Base-by-base conservation (phyloP, 2,888 invertebrate species). In the Seira ritae region DNA sequence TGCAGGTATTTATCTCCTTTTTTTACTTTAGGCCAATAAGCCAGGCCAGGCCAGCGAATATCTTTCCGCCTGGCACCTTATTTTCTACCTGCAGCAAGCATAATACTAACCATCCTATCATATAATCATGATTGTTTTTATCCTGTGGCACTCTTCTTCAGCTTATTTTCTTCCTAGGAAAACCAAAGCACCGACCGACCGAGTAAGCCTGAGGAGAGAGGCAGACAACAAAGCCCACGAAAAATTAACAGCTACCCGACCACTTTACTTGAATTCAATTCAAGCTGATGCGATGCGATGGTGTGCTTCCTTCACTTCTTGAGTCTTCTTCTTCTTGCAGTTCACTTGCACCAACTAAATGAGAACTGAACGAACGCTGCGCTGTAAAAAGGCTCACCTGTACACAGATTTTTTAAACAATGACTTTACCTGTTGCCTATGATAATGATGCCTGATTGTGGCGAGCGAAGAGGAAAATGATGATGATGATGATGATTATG, bases 191-290 rank as follows among this genome's bases (percentile, higher is more conserved):
- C n/a, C n/a, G n/a, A n/a, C n/a, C n/a, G n/a, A n/a, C n/a, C n/a
- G 31, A 31, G 31, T 31, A 31, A 31, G 20, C 68, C 66, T 23
- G 15, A 67, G 15, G 67, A 68, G 24, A 71, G 17, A 71, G 17
- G n/a, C 55, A 71, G 71, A 71, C 71, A 71, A 71, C 71, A 71
- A 71, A 71, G 71, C 50, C 71, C 24, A 70, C 37, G 50, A 15
- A 55, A 71, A 71, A 55, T 55, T 55, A 55, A 71, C 71, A 71
- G 55, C 71, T 71, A 71, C 55, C 71, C 71, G 71, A 55, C 71
- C 23, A 55, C n/a, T 42, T 42, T 3, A n/a, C 23, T 55, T 31
- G 55, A 2, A n/a, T n/a, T n/a, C n/a, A n/a, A n/a, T 31, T 31
- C 3, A 31, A 55, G 55, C 55, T 55, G n/a, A n/a, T n/a, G n/a